Conservation (phyloP, 2,888 invertebrate species). For the Acanthosepion lycidas region DNA sequence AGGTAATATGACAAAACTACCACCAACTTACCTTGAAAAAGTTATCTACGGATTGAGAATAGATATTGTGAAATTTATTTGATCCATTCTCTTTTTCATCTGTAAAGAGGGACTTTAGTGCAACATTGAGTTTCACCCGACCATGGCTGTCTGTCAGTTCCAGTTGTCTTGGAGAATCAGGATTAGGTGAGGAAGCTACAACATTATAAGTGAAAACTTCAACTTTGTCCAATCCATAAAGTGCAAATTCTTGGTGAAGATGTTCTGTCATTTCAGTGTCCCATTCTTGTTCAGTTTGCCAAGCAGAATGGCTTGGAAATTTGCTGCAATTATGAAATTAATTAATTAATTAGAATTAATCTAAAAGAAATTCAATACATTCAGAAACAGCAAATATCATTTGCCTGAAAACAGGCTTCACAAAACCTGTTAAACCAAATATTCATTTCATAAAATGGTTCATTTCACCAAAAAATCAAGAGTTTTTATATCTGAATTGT, state of each 20-base stretch:
- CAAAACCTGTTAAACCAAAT: no score
- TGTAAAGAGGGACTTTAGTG: neutral
- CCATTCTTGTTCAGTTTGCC: neutral
- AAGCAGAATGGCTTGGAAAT: neutral
- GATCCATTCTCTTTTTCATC: neutral
- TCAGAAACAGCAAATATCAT: no score
- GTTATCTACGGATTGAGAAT: neutral
- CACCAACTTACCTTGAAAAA: neutral
- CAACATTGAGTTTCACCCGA: neutral
- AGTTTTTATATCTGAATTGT: no score
- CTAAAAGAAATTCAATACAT: neutral
- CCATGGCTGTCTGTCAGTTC: neutral
- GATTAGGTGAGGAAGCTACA: neutral
- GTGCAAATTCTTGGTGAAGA: neutral
- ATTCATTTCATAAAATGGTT: no score
- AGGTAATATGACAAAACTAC: neutral
- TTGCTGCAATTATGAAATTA: neutral
- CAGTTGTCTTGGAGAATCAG: neutral
- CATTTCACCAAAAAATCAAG: no score
- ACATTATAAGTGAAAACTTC: constrained; percentile 35
- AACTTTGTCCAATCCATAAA: constrained; percentile 36
- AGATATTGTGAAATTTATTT: neutral
- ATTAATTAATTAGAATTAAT: neutral
- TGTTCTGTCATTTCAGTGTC: neutral
- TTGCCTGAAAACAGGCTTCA: no score